Evolutionary conservation across 2,797 vertebrate species (phyloP), one percentile per base, ranked within the genome.

Genomic region (Leuciscus waleckii): DNA sequence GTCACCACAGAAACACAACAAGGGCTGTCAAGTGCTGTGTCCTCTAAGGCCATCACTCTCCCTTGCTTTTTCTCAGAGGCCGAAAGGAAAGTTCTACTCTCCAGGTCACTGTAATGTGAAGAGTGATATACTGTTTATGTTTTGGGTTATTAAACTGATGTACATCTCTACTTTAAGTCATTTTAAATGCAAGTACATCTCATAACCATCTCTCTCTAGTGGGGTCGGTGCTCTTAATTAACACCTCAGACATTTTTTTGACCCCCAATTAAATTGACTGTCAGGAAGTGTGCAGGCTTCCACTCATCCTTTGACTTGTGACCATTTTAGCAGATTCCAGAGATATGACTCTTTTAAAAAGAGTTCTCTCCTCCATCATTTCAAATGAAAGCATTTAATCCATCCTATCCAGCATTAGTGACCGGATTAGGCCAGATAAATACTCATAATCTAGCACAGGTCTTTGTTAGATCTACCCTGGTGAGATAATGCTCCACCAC

Each of bases 371-470:
- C 91, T 94, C 93, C 92, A 93, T 93, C 92, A 91, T 95, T 94
- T 93, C 91, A 92, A 94, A 94, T 94, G 91, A 93, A 91, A 94
- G 92, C 90, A 86, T 90, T 92, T 95, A 96, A 95, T 95, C 94
- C 95, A 92, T 91, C 93, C 90, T 92, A 93, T 93, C 93, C 93
- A 93, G 94, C 94, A 95, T 96, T 95, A 95, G 90, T 69, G 70
- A 87, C 79, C 41, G 92, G 95, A 95, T 96, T 95, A 95, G 90
- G 77, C 75, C 90, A 92, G 94, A 95, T 95, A 95, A 95, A 95
- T 93, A 91, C 83, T 92, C 90, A 88, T 95, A 95, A 95, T 83
- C 93, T 94, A 90, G 90, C 89, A 29, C 63, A 39, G 92, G 91
- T 93, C 93, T 96, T 95, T 95, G 95, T 95, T 94, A 92, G 92